Conservation (phyloP, 2,113 vertebrate species). For the Crocuta crocuta region DNA sequence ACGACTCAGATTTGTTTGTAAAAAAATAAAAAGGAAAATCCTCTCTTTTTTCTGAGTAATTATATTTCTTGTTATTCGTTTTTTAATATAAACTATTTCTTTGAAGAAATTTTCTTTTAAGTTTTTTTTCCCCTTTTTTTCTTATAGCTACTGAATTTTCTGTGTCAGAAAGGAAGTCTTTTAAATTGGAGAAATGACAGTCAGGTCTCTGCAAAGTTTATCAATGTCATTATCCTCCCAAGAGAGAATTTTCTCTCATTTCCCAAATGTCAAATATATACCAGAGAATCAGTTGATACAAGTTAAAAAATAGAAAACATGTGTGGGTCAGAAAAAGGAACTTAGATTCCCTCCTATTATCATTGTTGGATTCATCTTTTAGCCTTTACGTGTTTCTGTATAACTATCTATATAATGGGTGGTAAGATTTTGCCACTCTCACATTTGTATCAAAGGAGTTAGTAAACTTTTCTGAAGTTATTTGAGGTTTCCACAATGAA, state of each 20-base stretch:
- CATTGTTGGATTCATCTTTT: neutral
- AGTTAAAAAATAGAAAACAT: constrained; percentile 26
- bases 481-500: neutral
- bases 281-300: neutral
- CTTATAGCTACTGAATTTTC: constrained; percentile 50
- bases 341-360: neutral
- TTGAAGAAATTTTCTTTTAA: constrained; percentile 64
- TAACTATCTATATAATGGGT: neutral
- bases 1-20: constrained; percentile 70
- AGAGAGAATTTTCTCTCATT: neutral
- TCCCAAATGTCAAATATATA: constrained; percentile 39
- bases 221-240: constrained; percentile 66
- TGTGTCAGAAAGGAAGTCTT: constrained; percentile 56
- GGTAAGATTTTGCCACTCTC: neutral
- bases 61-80: neutral
- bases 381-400: neutral
- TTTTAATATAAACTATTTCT: constrained; percentile 22
- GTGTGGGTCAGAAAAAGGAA: neutral
- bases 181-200: constrained; percentile 10
- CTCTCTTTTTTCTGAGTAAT: neutral
- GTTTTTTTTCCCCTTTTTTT: neutral
- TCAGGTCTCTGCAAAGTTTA: constrained; percentile 67
- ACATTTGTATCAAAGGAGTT: neutral
- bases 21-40: constrained; percentile 1
- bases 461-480: neutral